Base-by-base conservation (phyloP, 1,140 invertebrate genomes). In the Bombus huntii region DNA sequence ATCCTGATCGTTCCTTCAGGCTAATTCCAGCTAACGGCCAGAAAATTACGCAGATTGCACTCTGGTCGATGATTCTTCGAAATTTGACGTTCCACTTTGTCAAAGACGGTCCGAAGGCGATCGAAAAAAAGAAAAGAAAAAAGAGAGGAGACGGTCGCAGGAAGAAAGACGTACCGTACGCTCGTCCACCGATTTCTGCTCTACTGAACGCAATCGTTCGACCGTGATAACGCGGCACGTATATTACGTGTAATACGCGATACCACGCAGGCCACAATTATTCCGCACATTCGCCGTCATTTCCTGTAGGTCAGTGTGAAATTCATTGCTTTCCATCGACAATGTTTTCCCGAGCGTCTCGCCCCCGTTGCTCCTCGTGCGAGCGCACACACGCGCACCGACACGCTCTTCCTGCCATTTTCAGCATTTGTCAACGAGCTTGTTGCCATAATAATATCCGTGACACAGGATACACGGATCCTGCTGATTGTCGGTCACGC, bases 261-360 rank as follows among this genome's bases (percentile, higher is more conserved):
- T 78, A 66, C 65, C 12, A n/a, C 42, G 59, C 22, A n/a, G 10
- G 22, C 53, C 57, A 78, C 70, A 81, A 78, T 81, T 86, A 87
- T 66, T 39, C 44, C 28, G 22, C 42, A 6, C 81, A 81, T 76
- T 78, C 22, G 34, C n/a, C 78, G 31, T 78, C 76, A 31, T 81
- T 84, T 89, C 88, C 88, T 87, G 85, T 89, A 86, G 88, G 81
- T 89, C 85, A 87, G 75, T 86, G 86, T 84, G 84, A 89, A 82
- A 88, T 53, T 34, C 37, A 82, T 83, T 83, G 86, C 80, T 89
- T 71, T 87, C 80, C 81, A 76, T 57, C 47, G 12, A 18, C 57
- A 12, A 44, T 44, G 39, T 66, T 78, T 73, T 77, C 42, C 37
- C 47, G 4, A 9, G 18, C 37, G 13, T 47, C 22, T 28, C 22